A percentile compares a stretch with the other conserved stretches of the same genome.
phyloP scores from a whole-genome alignment of 2,797 vertebrate genomes.

The Hydrocynus forskahlii region DNA sequence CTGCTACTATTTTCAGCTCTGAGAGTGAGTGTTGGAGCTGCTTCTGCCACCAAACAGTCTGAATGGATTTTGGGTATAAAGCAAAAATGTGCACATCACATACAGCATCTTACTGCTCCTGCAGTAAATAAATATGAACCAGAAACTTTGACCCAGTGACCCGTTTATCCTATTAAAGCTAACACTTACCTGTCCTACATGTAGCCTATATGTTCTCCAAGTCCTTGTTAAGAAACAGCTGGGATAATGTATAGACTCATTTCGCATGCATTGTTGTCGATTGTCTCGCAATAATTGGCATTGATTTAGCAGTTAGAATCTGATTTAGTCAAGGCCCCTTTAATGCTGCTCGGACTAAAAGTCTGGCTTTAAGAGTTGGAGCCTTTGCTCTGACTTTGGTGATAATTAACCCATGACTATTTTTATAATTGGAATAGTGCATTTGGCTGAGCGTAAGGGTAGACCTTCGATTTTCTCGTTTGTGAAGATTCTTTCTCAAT shows the following conservation, averaged over 20 bases:
- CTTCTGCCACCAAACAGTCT: constrained; percentile 31
- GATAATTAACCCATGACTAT: constrained; percentile 48
- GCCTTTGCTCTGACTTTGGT: constrained; percentile 54
- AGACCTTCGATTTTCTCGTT: constrained; percentile 10
- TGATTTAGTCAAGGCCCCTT: constrained; percentile 64
- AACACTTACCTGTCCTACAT: constrained; percentile 45
- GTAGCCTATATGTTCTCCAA: constrained; percentile 10
- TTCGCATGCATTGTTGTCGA: constrained; percentile 60
- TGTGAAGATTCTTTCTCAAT: neutral
- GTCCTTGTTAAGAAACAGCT: constrained; percentile 51
- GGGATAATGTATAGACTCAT: constrained; percentile 49
- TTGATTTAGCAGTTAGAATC: constrained; percentile 69
- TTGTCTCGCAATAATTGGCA: constrained; percentile 69
- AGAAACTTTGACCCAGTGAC: constrained; percentile 25
- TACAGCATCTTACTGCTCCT: neutral
- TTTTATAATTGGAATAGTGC: constrained; percentile 11
- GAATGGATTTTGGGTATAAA: constrained; percentile 21
- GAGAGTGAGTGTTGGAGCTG: constrained; percentile 25
- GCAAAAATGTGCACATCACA: constrained; percentile 9
- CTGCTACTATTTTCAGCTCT: constrained; percentile 51
- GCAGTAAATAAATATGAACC: constrained; percentile 39
- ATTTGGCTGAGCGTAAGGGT: neutral
- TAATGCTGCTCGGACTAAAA: constrained; percentile 48
- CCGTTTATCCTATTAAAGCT: constrained; percentile 30
- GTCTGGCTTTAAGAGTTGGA: constrained; percentile 34